A percentile compares a stretch with the other conserved stretches of the same genome.
Conservation (phyloP, 2,888 invertebrate genomes). For the Parelbella ahira region DNA sequence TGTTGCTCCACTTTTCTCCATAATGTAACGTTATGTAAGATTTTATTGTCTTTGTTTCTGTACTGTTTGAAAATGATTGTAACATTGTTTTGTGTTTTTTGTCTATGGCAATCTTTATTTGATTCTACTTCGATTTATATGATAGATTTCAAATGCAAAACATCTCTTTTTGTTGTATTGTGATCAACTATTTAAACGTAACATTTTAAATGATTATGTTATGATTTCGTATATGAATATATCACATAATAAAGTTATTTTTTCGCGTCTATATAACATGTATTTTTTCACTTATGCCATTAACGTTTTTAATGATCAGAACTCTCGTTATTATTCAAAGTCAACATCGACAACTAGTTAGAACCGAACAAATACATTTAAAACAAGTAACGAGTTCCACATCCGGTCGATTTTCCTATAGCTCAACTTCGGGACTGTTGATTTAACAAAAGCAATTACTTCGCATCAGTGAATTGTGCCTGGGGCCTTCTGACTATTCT, state of each 20-base stretch:
- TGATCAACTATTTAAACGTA: too few relatives aligned
- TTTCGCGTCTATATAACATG: too few relatives aligned
- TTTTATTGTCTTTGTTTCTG: constrained; percentile 7
- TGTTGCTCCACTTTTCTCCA: constrained; percentile 40
- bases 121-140: neutral
- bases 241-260: too few relatives aligned
- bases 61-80: constrained; percentile 9
- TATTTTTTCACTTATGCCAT: too few relatives aligned
- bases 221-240: too few relatives aligned
- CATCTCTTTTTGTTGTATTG: too few relatives aligned
- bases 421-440: constrained; percentile 38
- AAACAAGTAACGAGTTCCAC: constrained; percentile 24
- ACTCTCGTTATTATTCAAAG: constrained; percentile 19
- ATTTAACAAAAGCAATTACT: constrained; percentile 72
- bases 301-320: neutral
- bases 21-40: constrained; percentile 22
- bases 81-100: constrained; percentile 8
- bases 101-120: too few relatives aligned
- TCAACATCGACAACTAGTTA: constrained; percentile 16
- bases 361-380: constrained; percentile 21
- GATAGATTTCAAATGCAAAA: too few relatives aligned
- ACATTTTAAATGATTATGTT: too few relatives aligned
- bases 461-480: constrained; percentile 49
- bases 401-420: constrained; percentile 22
- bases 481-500: constrained; percentile 57